These are phyloP conservation scores for Teleogryllus oceanicus DNA, from an alignment of 2,888 invertebrate species.

Conservation along the genomic window DNA sequence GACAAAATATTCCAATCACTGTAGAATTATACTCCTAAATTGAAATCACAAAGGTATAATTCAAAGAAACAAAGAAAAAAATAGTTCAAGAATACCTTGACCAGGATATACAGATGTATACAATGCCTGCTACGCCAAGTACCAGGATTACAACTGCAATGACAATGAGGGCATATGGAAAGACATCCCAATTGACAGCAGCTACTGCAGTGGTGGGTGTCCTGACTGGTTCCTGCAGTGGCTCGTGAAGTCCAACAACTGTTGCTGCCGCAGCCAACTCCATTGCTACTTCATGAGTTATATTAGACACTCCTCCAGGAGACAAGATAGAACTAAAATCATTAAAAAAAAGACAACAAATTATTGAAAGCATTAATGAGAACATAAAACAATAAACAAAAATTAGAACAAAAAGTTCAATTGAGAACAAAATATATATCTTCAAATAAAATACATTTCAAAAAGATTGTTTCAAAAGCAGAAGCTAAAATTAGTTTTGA, in stretches of 20 bases:
- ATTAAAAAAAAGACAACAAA: no score
- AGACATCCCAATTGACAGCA: conserved; percentile 64
- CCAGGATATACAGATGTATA: conserved; percentile 92
- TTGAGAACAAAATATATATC: no score
- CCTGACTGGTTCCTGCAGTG: conserved; percentile 27
- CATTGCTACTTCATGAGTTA: conserved; percentile 66
- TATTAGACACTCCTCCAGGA: conserved; percentile 60
- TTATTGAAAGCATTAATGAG: no score
- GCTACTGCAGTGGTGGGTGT: conserved; percentile 43
- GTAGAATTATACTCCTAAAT: no score
- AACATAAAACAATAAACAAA: no score
- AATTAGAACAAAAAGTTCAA: no score
- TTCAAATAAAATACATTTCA: no score
- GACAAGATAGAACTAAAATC: conserved; percentile 55
- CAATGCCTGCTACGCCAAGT: conserved; percentile 80
- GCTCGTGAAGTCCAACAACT: conserved; percentile 60
- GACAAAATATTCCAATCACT: no score
- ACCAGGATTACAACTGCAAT: conserved; percentile 86
- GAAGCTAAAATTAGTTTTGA: no score
- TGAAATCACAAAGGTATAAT: not conserved
- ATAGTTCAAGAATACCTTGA: conserved; percentile 62
- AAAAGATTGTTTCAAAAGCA: no score
- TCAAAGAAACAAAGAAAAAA: not conserved
- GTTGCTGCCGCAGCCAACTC: conserved; percentile 65
- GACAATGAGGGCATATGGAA: conserved; percentile 84